phyloP scores from a whole-genome alignment of 2,113 vertebrate species.

The Eulemur rufifrons region DNA sequence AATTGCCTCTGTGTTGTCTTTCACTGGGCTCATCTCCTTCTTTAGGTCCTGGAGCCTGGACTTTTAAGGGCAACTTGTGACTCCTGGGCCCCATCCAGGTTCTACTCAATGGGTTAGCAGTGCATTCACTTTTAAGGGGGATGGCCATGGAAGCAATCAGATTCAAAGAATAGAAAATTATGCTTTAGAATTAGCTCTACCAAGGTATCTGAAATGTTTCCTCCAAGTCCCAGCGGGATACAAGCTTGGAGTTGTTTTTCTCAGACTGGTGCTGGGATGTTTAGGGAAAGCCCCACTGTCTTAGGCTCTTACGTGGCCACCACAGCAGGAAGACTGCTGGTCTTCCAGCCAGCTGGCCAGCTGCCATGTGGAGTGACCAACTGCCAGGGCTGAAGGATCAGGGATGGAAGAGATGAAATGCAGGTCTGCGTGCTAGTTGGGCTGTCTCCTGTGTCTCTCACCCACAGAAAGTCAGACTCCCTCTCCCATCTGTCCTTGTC shows the following conservation, averaged over 20 bases:
- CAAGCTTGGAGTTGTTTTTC: not conserved
- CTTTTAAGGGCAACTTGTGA: not conserved
- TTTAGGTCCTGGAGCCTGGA: not conserved
- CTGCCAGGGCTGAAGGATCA: not conserved
- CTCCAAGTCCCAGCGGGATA: not conserved
- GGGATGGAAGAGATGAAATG: not conserved
- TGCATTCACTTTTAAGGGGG: not conserved
- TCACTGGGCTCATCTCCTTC: not conserved
- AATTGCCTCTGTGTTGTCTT: not conserved
- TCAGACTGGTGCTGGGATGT: not conserved
- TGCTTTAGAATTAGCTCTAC: not conserved
- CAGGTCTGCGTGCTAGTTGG: not conserved
- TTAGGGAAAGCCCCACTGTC: not conserved
- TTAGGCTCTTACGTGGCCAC: not conserved
- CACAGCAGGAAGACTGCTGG: not conserved
- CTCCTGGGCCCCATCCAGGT: not conserved
- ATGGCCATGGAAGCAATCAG: not conserved
- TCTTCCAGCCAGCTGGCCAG: not conserved
- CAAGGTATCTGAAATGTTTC: not conserved
- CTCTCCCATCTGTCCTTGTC: not conserved
- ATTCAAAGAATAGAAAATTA: not conserved
- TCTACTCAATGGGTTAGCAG: not conserved
- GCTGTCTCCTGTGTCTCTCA: too few relatives aligned
- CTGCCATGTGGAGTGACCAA: not conserved
- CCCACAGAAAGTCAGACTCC: not conserved